A percentile compares a stretch with the other conserved stretches of the same genome.
These are phyloP conservation scores for Crotophaga sulcirostris DNA, from an alignment of 2,113 vertebrate species.

Conservation along the genomic window DNA sequence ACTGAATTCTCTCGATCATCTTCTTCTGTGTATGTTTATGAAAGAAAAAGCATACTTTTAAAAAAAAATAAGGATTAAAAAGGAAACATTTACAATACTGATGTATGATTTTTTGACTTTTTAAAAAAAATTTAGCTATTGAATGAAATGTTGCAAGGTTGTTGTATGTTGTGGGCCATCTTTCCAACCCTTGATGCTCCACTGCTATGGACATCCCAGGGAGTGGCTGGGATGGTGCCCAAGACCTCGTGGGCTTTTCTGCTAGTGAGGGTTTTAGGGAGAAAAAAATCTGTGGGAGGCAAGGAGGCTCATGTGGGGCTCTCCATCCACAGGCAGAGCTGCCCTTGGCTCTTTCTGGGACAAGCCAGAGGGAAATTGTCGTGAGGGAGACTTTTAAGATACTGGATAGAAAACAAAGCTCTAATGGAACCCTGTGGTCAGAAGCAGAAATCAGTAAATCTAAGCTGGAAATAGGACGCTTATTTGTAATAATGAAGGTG, in stretches of 20 bases:
- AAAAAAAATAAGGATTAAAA: constrained; percentile 45
- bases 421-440: not conserved
- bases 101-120: not conserved
- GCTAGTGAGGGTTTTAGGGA: rapidly evolving
- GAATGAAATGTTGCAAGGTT: not conserved
- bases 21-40: not conserved
- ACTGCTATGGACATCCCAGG: rapidly evolving
- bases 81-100: not conserved
- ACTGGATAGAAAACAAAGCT: not conserved
- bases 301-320: not conserved
- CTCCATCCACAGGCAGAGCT: not conserved
- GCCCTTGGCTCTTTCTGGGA: not conserved
- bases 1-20: not conserved
- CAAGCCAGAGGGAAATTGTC: too few species aligned
- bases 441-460: not conserved
- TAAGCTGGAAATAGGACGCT: not conserved
- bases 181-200: not conserved
- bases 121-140: not conserved
- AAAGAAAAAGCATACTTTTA: not conserved
- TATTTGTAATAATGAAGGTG: not conserved
- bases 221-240: not conserved
- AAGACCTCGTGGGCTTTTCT: not conserved
- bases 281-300: not conserved
- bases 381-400: not conserved
- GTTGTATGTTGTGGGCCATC: not conserved